These are phyloP conservation scores for rabbit (Oryctolagus cuniculus) DNA, from an alignment of 2,113 vertebrate genomes.

Conservation along the genomic window DNA sequence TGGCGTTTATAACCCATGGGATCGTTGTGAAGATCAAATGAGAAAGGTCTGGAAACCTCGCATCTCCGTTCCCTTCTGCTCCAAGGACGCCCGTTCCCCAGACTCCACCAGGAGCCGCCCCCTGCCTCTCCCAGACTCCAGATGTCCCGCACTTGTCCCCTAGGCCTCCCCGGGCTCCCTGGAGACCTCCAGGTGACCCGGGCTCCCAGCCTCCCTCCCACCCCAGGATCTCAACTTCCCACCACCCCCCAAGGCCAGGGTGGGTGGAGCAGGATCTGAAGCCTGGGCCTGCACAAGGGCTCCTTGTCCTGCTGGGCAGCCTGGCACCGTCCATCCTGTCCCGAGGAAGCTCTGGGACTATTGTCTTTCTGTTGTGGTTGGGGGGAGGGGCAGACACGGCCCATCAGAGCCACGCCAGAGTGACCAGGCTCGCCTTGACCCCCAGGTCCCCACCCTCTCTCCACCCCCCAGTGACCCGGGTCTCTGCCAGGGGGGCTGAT, in stretches of 20 bases:
- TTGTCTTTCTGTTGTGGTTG: slow-evolving; percentile 34
- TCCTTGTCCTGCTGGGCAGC: slow-evolving; percentile 68
- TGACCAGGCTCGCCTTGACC: neutral
- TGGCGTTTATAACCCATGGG: neutral
- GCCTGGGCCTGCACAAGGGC: slow-evolving; percentile 41
- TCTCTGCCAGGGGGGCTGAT: neutral
- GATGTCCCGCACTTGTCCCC: neutral
- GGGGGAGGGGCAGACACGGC: neutral
- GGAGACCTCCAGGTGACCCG: slow-evolving; percentile 64
- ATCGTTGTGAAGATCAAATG: neutral
- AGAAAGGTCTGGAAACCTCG: neutral
- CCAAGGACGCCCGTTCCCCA: neutral
- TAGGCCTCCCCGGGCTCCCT: neutral
- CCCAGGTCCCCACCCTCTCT: no score
- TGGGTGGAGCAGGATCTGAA: slow-evolving; percentile 58
- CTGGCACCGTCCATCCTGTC: slow-evolving; percentile 59
- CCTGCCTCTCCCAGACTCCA: neutral
- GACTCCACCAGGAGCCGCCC: neutral
- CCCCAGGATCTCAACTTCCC: slow-evolving; percentile 64
- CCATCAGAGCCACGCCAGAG: neutral
- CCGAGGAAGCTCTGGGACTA: slow-evolving; percentile 22
- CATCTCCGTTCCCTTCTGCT: neutral
- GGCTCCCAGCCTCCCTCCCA: neutral
- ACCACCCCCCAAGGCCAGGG: neutral
- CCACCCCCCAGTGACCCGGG: neutral